A percentile compares a stretch with the other conserved stretches of the same genome.
Conservation (phyloP, 2,797 vertebrate genomes). For the Acipenser oxyrinchus region DNA sequence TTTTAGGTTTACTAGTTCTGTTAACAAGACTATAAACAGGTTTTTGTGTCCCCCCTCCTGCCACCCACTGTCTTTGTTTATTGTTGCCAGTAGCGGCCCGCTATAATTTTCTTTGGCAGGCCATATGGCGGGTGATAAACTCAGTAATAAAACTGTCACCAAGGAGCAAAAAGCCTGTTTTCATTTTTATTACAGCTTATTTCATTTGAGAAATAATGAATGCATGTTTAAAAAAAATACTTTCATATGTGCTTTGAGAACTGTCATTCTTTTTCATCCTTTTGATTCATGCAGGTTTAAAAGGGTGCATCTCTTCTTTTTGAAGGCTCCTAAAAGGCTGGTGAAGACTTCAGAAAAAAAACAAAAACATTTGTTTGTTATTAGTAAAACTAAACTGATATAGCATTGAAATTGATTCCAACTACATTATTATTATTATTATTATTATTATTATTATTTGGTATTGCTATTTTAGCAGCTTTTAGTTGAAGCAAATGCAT, state of each 20-base stretch:
- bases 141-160: conserved; percentile 45
- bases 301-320: no score
- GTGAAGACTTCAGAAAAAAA: no score
- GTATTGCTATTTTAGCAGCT: no score
- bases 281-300: no score
- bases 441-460: no score
- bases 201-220: conserved; percentile 44
- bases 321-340: no score
- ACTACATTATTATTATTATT: no score
- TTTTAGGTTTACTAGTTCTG: conserved; percentile 36
- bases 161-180: conserved; percentile 35
- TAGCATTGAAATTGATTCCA: no score
- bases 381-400: no score
- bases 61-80: conserved; percentile 29
- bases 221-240: conserved; percentile 30
- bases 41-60: conserved; percentile 17
- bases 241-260: conserved; percentile 23
- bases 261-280: not conserved
- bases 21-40: conserved; percentile 49
- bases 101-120: conserved; percentile 45
- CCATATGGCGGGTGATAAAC: conserved; percentile 47
- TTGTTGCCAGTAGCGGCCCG: conserved; percentile 28
- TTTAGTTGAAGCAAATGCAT: no score
- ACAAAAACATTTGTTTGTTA: no score
- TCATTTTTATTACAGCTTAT: conserved; percentile 40